phyloP scores from a whole-genome alignment of 1,140 invertebrate species.

The Halyomorpha halys region DNA sequence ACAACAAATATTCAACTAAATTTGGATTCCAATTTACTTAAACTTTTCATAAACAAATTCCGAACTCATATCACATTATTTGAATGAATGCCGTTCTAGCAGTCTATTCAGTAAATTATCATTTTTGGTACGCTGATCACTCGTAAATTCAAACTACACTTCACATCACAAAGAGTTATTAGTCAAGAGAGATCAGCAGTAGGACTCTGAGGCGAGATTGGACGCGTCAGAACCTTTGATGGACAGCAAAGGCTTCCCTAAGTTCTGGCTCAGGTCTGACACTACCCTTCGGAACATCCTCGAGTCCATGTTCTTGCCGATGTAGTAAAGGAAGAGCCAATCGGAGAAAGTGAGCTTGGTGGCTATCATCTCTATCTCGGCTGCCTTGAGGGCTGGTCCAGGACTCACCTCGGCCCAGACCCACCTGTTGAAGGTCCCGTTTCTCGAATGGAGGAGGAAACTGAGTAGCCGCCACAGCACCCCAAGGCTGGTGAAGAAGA shows the following conservation, averaged over 20 bases:
- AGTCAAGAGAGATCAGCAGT: not conserved
- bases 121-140: not conserved
- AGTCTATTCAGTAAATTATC: no score
- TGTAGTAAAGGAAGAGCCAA: slow-evolving; percentile 85
- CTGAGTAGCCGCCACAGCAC: slow-evolving; percentile 61
- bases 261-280: not conserved
- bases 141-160: not conserved
- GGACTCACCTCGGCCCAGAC: slow-evolving; percentile 39
- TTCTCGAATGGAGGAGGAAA: slow-evolving; percentile 43
- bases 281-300: not conserved
- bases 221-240: not conserved
- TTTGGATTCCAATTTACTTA: no score
- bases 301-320: slow-evolving; percentile 72
- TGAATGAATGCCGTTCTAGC: no score
- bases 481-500: slow-evolving; percentile 57
- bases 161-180: not conserved
- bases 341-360: slow-evolving; percentile 77
- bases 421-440: slow-evolving; percentile 16
- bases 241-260: not conserved
- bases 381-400: slow-evolving; percentile 59
- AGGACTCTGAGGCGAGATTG: not conserved
- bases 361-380: slow-evolving; percentile 65
- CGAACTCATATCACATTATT: no score
- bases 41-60: no score
- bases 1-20: no score